Base-by-base conservation (phyloP, 2,888 invertebrate genomes). In the Pammene aurita region DNA sequence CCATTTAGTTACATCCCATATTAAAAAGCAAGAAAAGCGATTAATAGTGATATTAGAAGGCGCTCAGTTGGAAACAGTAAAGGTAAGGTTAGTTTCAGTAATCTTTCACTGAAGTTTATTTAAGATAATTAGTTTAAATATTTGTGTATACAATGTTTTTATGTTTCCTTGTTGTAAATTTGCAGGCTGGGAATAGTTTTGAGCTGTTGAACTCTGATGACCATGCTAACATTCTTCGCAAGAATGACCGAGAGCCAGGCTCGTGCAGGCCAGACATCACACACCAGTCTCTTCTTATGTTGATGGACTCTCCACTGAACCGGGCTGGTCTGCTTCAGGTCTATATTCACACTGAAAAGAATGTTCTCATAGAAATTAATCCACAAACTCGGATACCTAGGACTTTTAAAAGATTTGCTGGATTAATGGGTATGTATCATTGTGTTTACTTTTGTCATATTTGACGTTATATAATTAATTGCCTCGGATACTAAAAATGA, bases 371-470 rank as follows among this genome's bases (percentile, higher is more conserved):
- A 78, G 98, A 98, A 95, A 95, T 99, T 41, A 98, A 98, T 87
- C 99, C 99, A 48, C 98, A 98, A 87, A 99, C 98, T 0, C 95
- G 99, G 81, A 98, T 99, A 88, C 99, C 99, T 0, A 93, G 99
- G 74, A 99, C 99, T 1, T 99, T 98, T 84, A 98, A 98, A 85
- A 94, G 99, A 84, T 99, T 99, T 93, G 97, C 98, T 76, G 98
- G 98, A 11, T 90, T 99, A 55, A 99, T 99, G 96, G 98, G 98
- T 98, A 93, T 83, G 79, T 56, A 64, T 52, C 26, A n/a, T 18
- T 50, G 6, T 52, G 18, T 50, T 50, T 26, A 18, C 0, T 18
- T 42, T 42, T 5, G 26, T 26, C 26, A 26, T 4, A 38, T 38
- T 38, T 9, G 9, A 38, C 6, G 38, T 38, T 38, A 9, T 38